Percentiles rank a stretch among this genome's conserved stretches.
Evolutionary conservation across 2,888 invertebrate species (phyloP).

Genomic region (Dryadula phaetusa): DNA sequence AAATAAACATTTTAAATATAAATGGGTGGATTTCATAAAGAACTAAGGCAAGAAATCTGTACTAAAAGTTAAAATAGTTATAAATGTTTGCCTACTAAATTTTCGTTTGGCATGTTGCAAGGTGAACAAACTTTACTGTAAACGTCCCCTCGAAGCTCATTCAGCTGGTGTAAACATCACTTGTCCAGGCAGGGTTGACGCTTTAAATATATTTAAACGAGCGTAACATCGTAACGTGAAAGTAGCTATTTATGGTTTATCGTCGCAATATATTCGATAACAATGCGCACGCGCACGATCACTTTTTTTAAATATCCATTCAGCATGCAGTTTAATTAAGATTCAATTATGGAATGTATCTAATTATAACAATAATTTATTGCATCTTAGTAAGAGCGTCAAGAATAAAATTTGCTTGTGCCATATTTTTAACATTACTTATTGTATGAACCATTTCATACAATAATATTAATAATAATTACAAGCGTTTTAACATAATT

Average conservation of each 20-base stretch:
- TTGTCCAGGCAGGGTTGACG: slow-evolving; percentile 63
- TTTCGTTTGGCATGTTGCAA: slow-evolving; percentile 49
- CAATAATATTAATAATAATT: neutral
- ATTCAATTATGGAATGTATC: slow-evolving; percentile 15
- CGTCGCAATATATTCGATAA: slow-evolving; percentile 36
- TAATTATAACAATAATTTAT: slow-evolving; percentile 25
- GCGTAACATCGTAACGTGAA: slow-evolving; percentile 46
- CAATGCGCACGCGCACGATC: slow-evolving; percentile 34
- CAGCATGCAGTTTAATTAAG: slow-evolving; percentile 30
- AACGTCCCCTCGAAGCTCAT: slow-evolving; percentile 64
- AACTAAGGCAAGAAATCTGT: too few species aligned
- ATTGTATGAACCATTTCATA: slow-evolving; percentile 1
- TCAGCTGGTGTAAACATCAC: slow-evolving; percentile 70
- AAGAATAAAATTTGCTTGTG: neutral
- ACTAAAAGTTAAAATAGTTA: neutral
- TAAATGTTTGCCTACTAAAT: slow-evolving; percentile 29
- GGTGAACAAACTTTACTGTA: slow-evolving; percentile 72
- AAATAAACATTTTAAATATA: neutral
- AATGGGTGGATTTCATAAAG: neutral
- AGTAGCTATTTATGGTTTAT: slow-evolving; percentile 45
- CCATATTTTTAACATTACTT: neutral
- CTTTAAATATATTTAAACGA: slow-evolving; percentile 50
- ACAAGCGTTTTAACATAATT: neutral
- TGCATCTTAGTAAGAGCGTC: neutral
- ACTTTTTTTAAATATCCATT: slow-evolving; percentile 30